A percentile compares a stretch with the other conserved stretches of the same genome.
Evolutionary conservation across 35 echinoderm and acorn worm species (phyloP).

Genomic region (Apostichopus parvimensis): DNA sequence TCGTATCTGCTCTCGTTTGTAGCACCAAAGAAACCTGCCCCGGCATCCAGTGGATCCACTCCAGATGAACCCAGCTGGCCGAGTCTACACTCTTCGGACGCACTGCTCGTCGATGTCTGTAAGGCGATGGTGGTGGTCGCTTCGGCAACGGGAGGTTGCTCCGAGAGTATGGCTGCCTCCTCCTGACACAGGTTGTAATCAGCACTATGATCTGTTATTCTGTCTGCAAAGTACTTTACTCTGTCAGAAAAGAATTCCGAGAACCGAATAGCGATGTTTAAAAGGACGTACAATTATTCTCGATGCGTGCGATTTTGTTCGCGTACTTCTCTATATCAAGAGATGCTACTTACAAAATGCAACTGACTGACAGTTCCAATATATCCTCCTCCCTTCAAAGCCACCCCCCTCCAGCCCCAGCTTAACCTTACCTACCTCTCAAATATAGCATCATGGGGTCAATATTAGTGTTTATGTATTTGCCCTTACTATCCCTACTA

Average conservation of each 20-base stretch:
- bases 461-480: no score
- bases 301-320: no score
- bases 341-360: no score
- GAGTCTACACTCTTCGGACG: background rate
- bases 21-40: conserved; percentile 48
- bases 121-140: background rate
- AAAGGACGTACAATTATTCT: no score
- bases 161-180: background rate
- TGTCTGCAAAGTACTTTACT: conserved; percentile 38
- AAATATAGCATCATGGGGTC: no score
- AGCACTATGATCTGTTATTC: conserved; percentile 23
- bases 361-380: no score
- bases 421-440: no score
- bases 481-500: no score
- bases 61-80: background rate
- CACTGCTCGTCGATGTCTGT: background rate
- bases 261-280: no score
- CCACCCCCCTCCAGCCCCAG: no score
- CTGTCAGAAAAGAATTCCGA: background rate
- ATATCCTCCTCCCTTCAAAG: no score
- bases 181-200: conserved; percentile 35
- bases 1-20: conserved; percentile 53
- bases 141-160: background rate
- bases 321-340: no score
- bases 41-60: conserved; percentile 19